Conservation (phyloP, 2,113 vertebrate genomes). For the Columba janthina region DNA sequence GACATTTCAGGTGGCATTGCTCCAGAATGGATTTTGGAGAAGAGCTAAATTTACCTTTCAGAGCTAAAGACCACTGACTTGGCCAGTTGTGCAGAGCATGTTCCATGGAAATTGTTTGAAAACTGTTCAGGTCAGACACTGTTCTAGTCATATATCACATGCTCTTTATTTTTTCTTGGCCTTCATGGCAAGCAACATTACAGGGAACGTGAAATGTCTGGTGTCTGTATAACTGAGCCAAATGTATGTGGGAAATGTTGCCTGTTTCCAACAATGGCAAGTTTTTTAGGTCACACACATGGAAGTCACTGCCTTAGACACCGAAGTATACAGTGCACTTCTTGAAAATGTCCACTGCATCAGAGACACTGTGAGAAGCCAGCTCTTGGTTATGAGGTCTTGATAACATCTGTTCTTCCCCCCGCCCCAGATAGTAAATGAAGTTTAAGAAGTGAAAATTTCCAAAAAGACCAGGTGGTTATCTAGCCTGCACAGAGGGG, state of each 20-base stretch:
- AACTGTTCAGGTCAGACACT: neutral
- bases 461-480: neutral
- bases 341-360: neutral
- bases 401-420: neutral
- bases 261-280: neutral
- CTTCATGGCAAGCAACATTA: neutral
- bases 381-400: neutral
- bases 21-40: neutral
- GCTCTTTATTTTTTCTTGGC: neutral
- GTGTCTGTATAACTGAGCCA: neutral
- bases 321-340: rapidly evolving
- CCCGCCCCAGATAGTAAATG: neutral
- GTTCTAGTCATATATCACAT: neutral
- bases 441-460: neutral
- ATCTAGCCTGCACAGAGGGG: neutral
- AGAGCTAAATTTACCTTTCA: neutral
- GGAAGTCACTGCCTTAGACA: neutral
- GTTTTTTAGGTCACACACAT: neutral
- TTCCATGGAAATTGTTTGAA: neutral
- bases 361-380: neutral
- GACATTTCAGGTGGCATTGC: neutral
- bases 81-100: neutral
- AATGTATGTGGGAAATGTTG: neutral
- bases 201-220: neutral
- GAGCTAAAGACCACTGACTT: neutral